A percentile compares a stretch with the other conserved stretches of the same genome.
Conservation (phyloP, 2,888 invertebrate species). For the Stenoptilia bipunctidactyla region DNA sequence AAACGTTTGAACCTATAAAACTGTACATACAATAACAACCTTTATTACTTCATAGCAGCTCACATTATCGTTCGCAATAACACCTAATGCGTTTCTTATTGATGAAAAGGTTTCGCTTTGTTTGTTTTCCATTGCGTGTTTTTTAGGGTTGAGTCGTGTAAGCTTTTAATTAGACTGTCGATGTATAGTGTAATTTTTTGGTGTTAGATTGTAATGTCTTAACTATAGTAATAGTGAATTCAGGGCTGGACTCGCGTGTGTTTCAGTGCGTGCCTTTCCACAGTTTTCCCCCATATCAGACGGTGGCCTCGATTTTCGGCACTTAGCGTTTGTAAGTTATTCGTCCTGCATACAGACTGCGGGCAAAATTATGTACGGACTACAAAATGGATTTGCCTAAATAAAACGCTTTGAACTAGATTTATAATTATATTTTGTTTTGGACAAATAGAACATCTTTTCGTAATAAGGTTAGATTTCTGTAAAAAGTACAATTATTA, state of each 20-base stretch:
- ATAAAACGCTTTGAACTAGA: too few relatives aligned
- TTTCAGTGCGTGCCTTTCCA: conserved; percentile 52
- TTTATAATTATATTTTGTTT: too few relatives aligned
- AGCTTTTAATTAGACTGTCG: background rate
- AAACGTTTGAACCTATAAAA: conserved; percentile 16
- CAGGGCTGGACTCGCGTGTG: conserved; percentile 53
- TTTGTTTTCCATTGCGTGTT: conserved; percentile 14
- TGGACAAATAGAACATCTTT: too few relatives aligned
- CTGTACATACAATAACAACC: conserved; percentile 22
- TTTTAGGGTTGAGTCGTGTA: background rate
- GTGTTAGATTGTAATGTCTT: background rate
- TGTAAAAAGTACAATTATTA: too few relatives aligned
- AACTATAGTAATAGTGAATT: conserved; percentile 7
- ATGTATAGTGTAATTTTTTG: background rate
- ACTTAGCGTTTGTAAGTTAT: conserved; percentile 57
- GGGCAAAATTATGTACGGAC: background rate
- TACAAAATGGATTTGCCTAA: too few relatives aligned
- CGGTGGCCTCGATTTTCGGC: conserved; percentile 59
- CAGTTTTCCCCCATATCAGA: conserved; percentile 56
- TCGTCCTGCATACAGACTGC: conserved; percentile 40
- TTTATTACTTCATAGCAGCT: conserved; percentile 24
- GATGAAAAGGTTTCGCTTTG: background rate
- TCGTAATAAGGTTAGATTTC: too few relatives aligned
- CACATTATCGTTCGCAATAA: conserved; percentile 25
- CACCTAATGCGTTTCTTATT: background rate